Evolutionary conservation across 2,113 vertebrate genomes (phyloP).

Genomic region (Thryonomys swinderianus): DNA sequence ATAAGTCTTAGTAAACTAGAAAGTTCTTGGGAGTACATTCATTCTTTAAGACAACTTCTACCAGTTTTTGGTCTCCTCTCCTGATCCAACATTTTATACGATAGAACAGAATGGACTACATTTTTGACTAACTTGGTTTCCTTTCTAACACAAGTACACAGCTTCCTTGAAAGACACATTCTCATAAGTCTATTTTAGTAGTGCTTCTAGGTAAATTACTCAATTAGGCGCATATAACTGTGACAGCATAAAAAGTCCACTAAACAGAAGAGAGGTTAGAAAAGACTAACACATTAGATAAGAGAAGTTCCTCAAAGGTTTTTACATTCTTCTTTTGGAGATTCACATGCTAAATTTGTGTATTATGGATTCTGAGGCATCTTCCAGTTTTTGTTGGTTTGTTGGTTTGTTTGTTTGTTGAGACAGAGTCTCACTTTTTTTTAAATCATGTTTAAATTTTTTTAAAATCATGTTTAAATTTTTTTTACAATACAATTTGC

Average conservation of each 20-base stretch:
- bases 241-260: neutral
- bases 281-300: neutral
- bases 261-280: neutral
- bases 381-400: no score
- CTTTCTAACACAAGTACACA: conserved; percentile 52
- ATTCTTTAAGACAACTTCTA: neutral
- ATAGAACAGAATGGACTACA: neutral
- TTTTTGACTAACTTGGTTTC: neutral
- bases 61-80: neutral
- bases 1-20: neutral
- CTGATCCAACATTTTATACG: neutral
- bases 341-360: neutral
- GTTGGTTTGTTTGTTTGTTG: no score
- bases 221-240: neutral
- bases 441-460: no score
- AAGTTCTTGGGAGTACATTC: conserved; percentile 22
- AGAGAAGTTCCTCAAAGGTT: neutral
- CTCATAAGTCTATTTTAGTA: neutral
- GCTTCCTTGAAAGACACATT: neutral
- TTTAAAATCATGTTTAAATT: neutral
- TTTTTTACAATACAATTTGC: neutral
- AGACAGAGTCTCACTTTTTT: no score
- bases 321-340: neutral
- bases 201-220: conserved; percentile 31
- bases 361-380: conserved; percentile 18